These are phyloP conservation scores for Petrocephalus sullivani DNA, from an alignment of 2,797 vertebrate genomes.

Conservation along the genomic window DNA sequence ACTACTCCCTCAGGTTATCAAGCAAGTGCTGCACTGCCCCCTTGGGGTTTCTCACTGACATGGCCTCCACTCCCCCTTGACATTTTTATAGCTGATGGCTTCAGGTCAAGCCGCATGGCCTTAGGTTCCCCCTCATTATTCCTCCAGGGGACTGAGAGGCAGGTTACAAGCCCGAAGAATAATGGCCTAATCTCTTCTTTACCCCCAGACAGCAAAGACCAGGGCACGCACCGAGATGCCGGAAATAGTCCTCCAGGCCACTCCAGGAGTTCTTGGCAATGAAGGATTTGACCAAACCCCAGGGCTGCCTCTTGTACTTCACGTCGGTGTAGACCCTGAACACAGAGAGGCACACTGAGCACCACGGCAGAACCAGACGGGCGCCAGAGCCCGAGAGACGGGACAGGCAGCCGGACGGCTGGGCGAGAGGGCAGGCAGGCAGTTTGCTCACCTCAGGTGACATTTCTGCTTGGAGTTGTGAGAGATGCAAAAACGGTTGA, in stretches of 20 bases:
- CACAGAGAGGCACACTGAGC: constrained; percentile 9
- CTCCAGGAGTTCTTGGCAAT: constrained; percentile 95
- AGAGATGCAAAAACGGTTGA: constrained; percentile 80
- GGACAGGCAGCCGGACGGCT: neutral
- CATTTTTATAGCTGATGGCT: neutral
- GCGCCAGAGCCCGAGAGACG: neutral
- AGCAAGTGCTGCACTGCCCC: neutral
- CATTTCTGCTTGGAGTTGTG: constrained; percentile 78
- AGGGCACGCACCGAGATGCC: constrained; percentile 69
- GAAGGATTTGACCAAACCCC: constrained; percentile 86
- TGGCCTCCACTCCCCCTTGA: neutral
- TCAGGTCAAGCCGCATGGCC: neutral
- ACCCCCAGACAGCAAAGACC: neutral
- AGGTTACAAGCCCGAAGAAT: neutral
- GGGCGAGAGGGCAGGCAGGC: neutral
- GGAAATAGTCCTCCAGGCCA: constrained; percentile 84
- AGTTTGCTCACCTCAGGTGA: constrained; percentile 73
- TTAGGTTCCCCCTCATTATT: neutral
- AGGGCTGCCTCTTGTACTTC: constrained; percentile 91
- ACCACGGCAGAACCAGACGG: neutral
- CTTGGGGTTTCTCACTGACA: neutral
- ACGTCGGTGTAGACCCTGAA: constrained; percentile 84
- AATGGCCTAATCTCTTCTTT: neutral
- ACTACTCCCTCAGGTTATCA: neutral
- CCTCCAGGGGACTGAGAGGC: neutral